Percentiles rank a stretch among this genome's conserved stretches.
Conservation (phyloP, 1,140 invertebrate species). For the Anagrus nilaparvatae region DNA sequence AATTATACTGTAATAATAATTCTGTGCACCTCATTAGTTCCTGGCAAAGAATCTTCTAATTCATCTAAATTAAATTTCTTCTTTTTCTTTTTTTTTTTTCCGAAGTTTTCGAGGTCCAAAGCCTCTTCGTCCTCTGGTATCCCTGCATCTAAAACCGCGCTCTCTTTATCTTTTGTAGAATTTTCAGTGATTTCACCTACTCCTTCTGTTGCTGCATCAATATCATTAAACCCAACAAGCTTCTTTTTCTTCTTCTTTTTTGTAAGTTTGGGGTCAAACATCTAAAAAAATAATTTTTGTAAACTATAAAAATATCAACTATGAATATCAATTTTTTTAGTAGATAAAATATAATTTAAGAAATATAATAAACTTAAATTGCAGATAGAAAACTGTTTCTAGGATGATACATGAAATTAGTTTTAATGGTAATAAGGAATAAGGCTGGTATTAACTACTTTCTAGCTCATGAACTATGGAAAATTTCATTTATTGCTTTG, state of each 20-base stretch:
- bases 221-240: conserved; percentile 87
- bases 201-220: conserved; percentile 66
- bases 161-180: conserved; percentile 44
- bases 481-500: too few species aligned
- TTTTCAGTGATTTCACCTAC: conserved; percentile 33
- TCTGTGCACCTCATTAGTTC: too few species aligned
- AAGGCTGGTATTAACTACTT: too few species aligned
- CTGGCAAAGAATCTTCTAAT: conserved; percentile 59
- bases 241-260: conserved; percentile 97
- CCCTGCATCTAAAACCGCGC: conserved; percentile 46
- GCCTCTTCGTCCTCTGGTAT: conserved; percentile 49
- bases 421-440: too few species aligned
- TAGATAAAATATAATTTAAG: too few species aligned
- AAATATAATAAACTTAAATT: too few species aligned
- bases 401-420: too few species aligned
- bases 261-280: conserved; percentile 76
- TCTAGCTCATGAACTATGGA: too few species aligned
- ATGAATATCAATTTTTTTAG: too few species aligned
- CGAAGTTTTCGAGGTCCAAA: conserved; percentile 67
- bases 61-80: conserved; percentile 74
- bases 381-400: too few species aligned
- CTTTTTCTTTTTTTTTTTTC: conserved; percentile 83
- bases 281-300: conserved; percentile 45
- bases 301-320: too few species aligned
- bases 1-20: too few species aligned